Percentiles rank a stretch among this genome's conserved stretches.
Evolutionary conservation across 2,797 vertebrate genomes (phyloP).

Genomic region (Dicrostonyx torquatus): DNA sequence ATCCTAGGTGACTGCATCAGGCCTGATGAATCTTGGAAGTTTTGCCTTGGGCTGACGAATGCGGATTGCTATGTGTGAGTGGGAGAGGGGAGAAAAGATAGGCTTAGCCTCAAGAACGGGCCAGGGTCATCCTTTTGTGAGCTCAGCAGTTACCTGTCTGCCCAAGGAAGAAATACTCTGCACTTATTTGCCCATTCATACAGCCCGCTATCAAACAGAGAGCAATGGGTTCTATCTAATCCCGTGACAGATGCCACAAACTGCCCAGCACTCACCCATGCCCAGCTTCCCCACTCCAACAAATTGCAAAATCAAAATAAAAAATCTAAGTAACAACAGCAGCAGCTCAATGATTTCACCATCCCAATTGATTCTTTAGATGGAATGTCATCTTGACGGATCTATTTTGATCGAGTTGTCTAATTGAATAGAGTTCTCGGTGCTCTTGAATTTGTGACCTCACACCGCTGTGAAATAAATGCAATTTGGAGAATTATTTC

Average conservation of each 20-base stretch:
- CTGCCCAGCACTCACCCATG: conserved; percentile 47
- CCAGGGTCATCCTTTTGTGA: conserved; percentile 30
- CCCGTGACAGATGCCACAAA: conserved; percentile 76
- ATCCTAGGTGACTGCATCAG: not conserved
- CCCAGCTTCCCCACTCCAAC: conserved; percentile 55
- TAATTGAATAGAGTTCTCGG: conserved; percentile 85
- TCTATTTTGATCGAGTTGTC: conserved; percentile 86
- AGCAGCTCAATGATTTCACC: conserved; percentile 75
- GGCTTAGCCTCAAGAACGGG: not conserved
- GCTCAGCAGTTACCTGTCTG: conserved; percentile 63
- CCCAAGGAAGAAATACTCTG: conserved; percentile 72
- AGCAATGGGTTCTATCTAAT: conserved; percentile 79
- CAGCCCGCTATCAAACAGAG: conserved; percentile 26
- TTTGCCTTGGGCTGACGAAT: not conserved
- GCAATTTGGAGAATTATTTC: conserved; percentile 85
- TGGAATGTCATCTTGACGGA: conserved; percentile 84
- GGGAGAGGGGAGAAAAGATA: not conserved
- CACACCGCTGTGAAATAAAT: conserved; percentile 84
- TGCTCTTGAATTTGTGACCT: conserved; percentile 84
- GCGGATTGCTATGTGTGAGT: not conserved
- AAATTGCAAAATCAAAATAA: conserved; percentile 78
- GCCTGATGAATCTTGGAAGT: not conserved
- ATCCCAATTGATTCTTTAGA: conserved; percentile 82
- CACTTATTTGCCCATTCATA: conserved; percentile 79
- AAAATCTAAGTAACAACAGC: conserved; percentile 75